Evolutionary conservation across 2,113 vertebrate genomes (phyloP), one percentile per base, ranked within the genome.

Genomic region (Xiphophorus maculatus): DNA sequence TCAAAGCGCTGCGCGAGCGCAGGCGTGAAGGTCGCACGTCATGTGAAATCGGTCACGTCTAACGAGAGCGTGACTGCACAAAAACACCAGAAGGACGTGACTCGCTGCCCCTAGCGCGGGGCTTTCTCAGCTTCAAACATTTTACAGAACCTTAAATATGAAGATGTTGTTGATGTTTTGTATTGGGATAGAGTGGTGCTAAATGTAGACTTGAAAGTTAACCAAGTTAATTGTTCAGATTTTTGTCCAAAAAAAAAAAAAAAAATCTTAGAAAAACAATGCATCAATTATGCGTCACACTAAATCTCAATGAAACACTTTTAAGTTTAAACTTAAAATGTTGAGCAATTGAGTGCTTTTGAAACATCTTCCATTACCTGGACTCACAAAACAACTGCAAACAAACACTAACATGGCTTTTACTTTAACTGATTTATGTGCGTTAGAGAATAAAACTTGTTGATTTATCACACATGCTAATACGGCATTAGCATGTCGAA

Each of bases 21-120:
- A 7, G 0, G 68, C 22, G 35, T 86, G 87, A 86, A 87, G 81
- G 85, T 80, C 69, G 22, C 13, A 8, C 44, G 2, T 70, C 78
- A 68, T 66, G 74, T 74, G 73, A 82, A 82, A 79, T 74, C 28
- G 79, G 71, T 90, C 78, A 58, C 15, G 62, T 80, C 71, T 70
- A 64, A 68, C 14, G 22, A 79, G 61, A 28, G 30, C 83, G 25
- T 71, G 84, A 74, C 72, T 70, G 68, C 86, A 74, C 76, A 69
- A 64, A 64, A 58, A 58, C 25, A 84, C n/a, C 73, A 63, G 13
- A 0, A 19, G 6, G 35, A 48, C 27, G 65, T 65, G 81, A 19
- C 72, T 83, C 42, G 27, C 61, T 61, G 81, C 80, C 58, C 73
- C 11, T 65, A 5, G 30, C 44, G 2, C 11, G 10, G 35, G 1